Evolutionary conservation across 2,797 vertebrate species (phyloP), one percentile per base, ranked within the genome.

Genomic region (Brachyrhaphis roseni): DNA sequence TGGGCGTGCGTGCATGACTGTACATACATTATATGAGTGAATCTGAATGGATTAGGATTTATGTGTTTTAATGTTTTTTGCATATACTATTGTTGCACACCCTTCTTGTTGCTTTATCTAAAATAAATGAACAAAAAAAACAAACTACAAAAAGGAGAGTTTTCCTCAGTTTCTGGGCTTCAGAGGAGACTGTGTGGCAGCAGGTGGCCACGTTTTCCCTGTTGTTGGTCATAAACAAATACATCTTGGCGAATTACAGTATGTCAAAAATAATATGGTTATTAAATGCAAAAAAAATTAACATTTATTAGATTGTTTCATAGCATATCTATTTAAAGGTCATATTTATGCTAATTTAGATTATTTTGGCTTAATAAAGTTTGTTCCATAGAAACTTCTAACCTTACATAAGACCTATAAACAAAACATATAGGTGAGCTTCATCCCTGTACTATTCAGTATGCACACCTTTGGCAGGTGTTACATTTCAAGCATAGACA

Each of bases 211-310:
- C 86, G 62, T 31, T 77, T 88, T 66, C 83, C 53, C 71, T 80
- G 75, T 82, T 23, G 70, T 81, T 87, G 80, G 89, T 81, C 72
- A 91, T 86, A 91, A 92, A 91, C 88, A 64, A 68, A 12, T 41
- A 39, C 8, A 26, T 66, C 18, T 39, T 36, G 10, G 31, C 7
- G 16, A 66, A 39, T 39, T 39, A 66, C 18, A 66, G 20, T 39
- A 12, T 23, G 3, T 66, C 3, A 23, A 39, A 20, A 66, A 39
- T 11, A 36, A 59, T 59, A 55, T n/a, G 10, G 3, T 10, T 16
- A 34, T 34, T 34, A 36, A 3, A 36, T 36, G 34, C 3, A 18
- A 64, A 36, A 20, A 36, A 36, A n/a, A n/a, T n/a, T n/a, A 34
- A 16, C 57, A 1, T 62, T 28, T n/a, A 28, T 13, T 57, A 57